phyloP scores from a whole-genome alignment of 1,140 invertebrate genomes.

The Caerostris darwini region DNA sequence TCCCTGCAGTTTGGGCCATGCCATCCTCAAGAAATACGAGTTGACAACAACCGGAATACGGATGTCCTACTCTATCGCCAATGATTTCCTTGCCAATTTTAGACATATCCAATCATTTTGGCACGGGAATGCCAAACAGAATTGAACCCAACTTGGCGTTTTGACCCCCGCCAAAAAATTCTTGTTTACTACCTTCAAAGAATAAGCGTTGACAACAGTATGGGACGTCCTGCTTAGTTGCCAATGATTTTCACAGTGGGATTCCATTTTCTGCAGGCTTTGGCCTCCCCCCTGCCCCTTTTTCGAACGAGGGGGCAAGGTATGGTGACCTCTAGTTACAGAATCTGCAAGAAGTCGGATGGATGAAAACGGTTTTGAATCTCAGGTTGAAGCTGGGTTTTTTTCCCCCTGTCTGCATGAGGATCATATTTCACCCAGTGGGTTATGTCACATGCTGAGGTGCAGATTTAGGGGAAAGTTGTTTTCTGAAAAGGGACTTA shows the following conservation, averaged over 20 bases:
- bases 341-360: background rate
- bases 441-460: slow-evolving; percentile 17
- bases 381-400: background rate
- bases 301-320: background rate
- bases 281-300: background rate
- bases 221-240: slow-evolving; percentile 41
- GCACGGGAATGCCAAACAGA: slow-evolving; percentile 49
- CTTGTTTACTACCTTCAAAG: slow-evolving; percentile 37
- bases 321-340: slow-evolving; percentile 33
- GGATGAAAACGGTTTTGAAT: slow-evolving; percentile 27
- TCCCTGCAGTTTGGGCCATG: too few relatives aligned
- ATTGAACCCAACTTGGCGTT: background rate
- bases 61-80: too few relatives aligned
- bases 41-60: too few relatives aligned
- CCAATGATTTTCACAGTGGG: slow-evolving; percentile 61
- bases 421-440: slow-evolving; percentile 63
- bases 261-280: slow-evolving; percentile 37
- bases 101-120: background rate
- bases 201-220: slow-evolving; percentile 60
- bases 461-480: slow-evolving; percentile 17
- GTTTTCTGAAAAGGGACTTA: background rate
- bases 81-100: background rate
- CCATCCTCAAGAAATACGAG: too few relatives aligned
- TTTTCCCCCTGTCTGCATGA: background rate
- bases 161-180: background rate